A percentile compares a stretch with the other conserved stretches of the same genome.
phyloP scores from a whole-genome alignment of 2,113 vertebrate genomes.

The Syngnathus scovelli region DNA sequence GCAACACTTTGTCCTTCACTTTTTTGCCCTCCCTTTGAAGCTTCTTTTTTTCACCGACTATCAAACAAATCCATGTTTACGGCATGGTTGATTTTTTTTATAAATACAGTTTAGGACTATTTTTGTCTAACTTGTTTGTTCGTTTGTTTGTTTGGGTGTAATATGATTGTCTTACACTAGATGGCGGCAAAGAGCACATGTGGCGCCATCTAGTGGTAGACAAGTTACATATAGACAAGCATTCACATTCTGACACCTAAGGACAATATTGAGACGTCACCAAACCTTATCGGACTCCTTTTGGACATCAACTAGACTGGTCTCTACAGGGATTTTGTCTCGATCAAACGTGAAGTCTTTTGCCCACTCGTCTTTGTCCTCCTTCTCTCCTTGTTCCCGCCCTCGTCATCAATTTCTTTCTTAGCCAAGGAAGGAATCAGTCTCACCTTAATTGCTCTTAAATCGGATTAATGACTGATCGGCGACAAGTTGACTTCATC shows the following conservation, averaged over 20 bases:
- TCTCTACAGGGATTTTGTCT: no score
- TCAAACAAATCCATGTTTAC: background rate
- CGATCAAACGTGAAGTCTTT: no score
- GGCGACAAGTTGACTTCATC: slow-evolving; percentile 75
- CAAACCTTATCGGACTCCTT: no score
- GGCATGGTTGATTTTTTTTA: background rate
- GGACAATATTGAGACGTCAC: no score
- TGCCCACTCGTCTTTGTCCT: slow-evolving; percentile 26
- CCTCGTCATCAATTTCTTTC: slow-evolving; percentile 61
- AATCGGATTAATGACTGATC: slow-evolving; percentile 78
- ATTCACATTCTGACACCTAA: no score
- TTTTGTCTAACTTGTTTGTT: no score
- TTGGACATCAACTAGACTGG: no score
- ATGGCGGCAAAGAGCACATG: no score
- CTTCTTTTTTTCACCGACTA: background rate
- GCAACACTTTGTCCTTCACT: slow-evolving; percentile 24
- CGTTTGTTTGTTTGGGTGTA: no score
- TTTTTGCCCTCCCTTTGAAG: slow-evolving; percentile 17
- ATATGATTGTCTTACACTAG: no score
- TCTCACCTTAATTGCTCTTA: slow-evolving; percentile 77
- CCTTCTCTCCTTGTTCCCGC: slow-evolving; percentile 14
- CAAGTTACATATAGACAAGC: no score
- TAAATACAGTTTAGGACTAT: background rate
- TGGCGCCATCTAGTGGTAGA: no score
- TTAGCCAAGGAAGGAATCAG: slow-evolving; percentile 67